phyloP scores from a whole-genome alignment of 2,797 vertebrate genomes.

The Schizothorax lantsangensis region DNA sequence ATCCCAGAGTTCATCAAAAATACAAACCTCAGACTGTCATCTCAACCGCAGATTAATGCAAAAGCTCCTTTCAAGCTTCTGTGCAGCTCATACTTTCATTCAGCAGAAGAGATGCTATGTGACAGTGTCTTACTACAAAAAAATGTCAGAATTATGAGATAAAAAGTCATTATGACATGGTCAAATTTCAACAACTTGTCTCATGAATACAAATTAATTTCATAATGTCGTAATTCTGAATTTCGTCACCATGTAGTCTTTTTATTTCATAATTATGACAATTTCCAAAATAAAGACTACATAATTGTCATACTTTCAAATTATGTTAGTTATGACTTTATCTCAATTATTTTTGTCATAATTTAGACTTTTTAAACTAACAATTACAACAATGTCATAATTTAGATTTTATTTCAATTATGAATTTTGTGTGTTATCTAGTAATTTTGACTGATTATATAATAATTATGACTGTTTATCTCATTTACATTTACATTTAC shows the following conservation, averaged over 20 bases:
- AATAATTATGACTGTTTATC: neutral
- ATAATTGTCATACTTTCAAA: neutral
- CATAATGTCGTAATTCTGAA: neutral
- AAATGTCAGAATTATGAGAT: neutral
- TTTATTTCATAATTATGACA: neutral
- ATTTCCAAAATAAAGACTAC: too few species aligned
- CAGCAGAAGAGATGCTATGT: neutral
- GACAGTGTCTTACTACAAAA: neutral
- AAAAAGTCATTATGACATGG: neutral
- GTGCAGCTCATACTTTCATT: conserved; percentile 58
- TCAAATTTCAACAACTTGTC: neutral
- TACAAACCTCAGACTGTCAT: conserved; percentile 87
- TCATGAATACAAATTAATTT: neutral
- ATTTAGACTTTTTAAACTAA: neutral
- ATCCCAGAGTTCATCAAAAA: conserved; percentile 92
- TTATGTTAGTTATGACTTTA: neutral
- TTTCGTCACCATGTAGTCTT: neutral
- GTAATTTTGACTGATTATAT: neutral
- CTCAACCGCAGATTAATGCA: conserved; percentile 87
- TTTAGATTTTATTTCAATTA: neutral
- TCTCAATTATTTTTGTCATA: neutral
- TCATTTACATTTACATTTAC: too few species aligned
- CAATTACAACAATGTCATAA: neutral
- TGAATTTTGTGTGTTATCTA: neutral
- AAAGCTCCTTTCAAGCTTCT: conserved; percentile 77